Evolutionary conservation across 2,113 vertebrate species (phyloP), one percentile per base, ranked within the genome.

Genomic region (Taxidea taxus): DNA sequence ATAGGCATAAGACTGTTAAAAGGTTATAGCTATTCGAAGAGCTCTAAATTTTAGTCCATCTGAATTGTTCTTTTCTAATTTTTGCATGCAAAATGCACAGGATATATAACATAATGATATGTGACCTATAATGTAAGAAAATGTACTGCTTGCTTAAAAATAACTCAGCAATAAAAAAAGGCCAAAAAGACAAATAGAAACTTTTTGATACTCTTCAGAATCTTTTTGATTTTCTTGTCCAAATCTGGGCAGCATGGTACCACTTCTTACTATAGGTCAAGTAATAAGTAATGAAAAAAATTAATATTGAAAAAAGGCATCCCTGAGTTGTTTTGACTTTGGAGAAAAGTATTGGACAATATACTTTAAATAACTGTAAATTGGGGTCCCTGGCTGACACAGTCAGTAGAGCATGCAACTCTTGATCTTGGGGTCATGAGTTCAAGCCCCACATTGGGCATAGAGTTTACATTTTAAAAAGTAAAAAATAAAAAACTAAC

Each of bases 251-350:
- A 86, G 27, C 21, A 29, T 82, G 93, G 27, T 66, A 39, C 23
- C 39, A 87, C 16, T 37, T 78, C 4, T 83, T 91, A 29, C 66
- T 74, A 54, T 9, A 74, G 74, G 8, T 94, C 7, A 87, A 87
- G 12, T 81, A 89, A 54, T 68, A 90, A 95, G 62, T 96, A 56
- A 88, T 86, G 49, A 80, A 77, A 85, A 85, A 94, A 49, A 21
- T 20, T 56, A 70, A 25, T 56, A 54, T 37, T 95, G 4, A 21
- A 93, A 75, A 68, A 90, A 97, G 80, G 49, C n/a, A 83, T 90
- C 95, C 18, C 60, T 75, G 20, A 86, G 16, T 58, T 83, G 74
- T 96, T 96, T 95, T 18, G 83, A 39, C n/a, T 97, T 96, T 88
- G 18, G 31, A 56, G 77, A 90, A 88, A 87, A 58, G 10, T 90